A percentile compares a stretch with the other conserved stretches of the same genome.
These are phyloP conservation scores for Tricholaema leucomelas DNA, from an alignment of 2,113 vertebrate genomes.

Conservation along the genomic window DNA sequence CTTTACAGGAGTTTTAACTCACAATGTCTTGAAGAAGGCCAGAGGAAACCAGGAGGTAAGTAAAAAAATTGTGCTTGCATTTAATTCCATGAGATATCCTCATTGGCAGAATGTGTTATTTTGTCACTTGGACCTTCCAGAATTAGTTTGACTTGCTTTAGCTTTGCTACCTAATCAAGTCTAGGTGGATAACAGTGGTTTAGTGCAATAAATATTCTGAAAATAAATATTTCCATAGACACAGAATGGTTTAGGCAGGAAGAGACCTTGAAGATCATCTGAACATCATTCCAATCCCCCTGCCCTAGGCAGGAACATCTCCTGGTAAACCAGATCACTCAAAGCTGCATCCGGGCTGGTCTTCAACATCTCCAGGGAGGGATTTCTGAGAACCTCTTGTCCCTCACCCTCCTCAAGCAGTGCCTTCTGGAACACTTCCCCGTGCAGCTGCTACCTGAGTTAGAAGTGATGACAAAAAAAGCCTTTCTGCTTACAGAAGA, in stretches of 20 bases:
- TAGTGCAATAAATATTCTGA: neutral
- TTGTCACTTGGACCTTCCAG: neutral
- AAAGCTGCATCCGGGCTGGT: too few species aligned
- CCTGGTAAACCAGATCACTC: too few species aligned
- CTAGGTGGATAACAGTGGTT: neutral
- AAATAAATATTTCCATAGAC: neutral
- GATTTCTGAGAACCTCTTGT: neutral
- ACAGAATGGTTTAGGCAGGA: too few species aligned
- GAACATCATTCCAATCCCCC: too few species aligned
- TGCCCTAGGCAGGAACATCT: too few species aligned
- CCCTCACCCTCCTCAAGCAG: neutral
- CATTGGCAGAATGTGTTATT: neutral
- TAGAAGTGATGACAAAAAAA: neutral
- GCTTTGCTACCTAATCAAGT: neutral
- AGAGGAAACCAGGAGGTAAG: conserved; percentile 93
- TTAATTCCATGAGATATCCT: neutral
- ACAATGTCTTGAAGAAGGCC: conserved; percentile 91
- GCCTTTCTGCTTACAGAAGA: neutral
- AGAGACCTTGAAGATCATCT: too few species aligned
- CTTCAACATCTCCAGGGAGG: too few species aligned
- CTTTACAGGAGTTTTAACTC: conserved; percentile 85
- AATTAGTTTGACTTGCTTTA: neutral
- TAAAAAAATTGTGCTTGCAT: neutral
- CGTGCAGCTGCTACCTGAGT: neutral
- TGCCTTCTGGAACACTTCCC: neutral